phyloP scores from a whole-genome alignment of 1,140 invertebrate species.

The Drosophila subobscura region DNA sequence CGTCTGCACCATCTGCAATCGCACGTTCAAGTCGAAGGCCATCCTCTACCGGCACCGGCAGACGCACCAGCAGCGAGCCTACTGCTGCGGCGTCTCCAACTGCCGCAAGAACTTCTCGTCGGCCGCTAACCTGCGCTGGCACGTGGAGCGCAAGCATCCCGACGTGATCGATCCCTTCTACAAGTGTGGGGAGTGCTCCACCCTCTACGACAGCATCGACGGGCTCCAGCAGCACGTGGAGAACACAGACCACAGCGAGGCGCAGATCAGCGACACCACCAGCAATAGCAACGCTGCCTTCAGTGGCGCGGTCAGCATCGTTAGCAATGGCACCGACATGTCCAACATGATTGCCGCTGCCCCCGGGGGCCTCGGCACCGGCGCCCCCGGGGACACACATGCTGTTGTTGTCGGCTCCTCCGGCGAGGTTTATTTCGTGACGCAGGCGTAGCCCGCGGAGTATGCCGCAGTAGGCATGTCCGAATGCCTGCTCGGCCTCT shows the following conservation, averaged over 20 bases:
- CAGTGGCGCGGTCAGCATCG: slow-evolving; percentile 71
- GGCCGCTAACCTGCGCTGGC: slow-evolving; percentile 67
- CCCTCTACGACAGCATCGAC: slow-evolving; percentile 65
- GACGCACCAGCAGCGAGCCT: slow-evolving; percentile 84
- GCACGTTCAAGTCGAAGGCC: slow-evolving; percentile 85
- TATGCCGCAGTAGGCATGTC: slow-evolving; percentile 54
- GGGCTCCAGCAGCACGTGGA: slow-evolving; percentile 72
- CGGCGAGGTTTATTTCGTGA: slow-evolving; percentile 75
- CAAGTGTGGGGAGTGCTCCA: slow-evolving; percentile 75
- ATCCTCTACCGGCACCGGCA: slow-evolving; percentile 86
- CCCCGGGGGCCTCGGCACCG: slow-evolving; percentile 10
- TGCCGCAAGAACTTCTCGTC: slow-evolving; percentile 79
- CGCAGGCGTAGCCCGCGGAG: slow-evolving; percentile 78
- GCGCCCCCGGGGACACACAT: slow-evolving; percentile 53
- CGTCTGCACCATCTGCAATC: slow-evolving; percentile 85
- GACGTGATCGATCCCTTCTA: slow-evolving; percentile 60
- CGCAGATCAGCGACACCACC: slow-evolving; percentile 16
- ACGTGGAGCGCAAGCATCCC: slow-evolving; percentile 76
- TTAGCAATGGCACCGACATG: slow-evolving; percentile 69
- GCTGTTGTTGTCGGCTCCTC: slow-evolving; percentile 66
- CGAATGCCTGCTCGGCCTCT: slow-evolving; percentile 72
- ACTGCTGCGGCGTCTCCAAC: slow-evolving; percentile 75
- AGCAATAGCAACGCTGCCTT: slow-evolving; percentile 46
- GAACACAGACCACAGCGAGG: slow-evolving; percentile 63
- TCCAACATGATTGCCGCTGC: slow-evolving; percentile 55